Evolutionary conservation across 2,888 invertebrate genomes (phyloP), one percentile per base, ranked within the genome.

Genomic region (Plagiodera versicolora): DNA sequence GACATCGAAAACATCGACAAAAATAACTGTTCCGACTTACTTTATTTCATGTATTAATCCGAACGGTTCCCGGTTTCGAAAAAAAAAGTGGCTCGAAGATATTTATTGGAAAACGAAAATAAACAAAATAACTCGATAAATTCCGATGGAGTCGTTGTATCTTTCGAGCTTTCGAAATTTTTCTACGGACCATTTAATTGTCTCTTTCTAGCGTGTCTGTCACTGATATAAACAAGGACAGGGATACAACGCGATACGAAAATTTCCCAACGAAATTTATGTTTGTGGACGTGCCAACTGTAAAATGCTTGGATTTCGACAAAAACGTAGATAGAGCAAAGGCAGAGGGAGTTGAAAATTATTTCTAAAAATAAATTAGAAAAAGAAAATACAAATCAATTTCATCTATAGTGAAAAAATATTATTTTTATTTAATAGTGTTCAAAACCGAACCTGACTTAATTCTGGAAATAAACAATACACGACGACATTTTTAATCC

Each of bases 71-170:
- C 54, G 39, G 55, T 58, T 55, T 58, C 56, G 50, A 60, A 58
- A 58, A 60, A 58, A 58, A 59, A 58, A 51, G 51, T 51, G 55
- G 50, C 61, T 58, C 35, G 44, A 32, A 58, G 58, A 63, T 67
- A 67, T 67, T 67, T 67, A 67, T 67, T 63, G 64, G 61, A 63
- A 68, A 70, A 69, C 68, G 67, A 69, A 69, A 70, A 70, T 69
- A 70, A 70, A 69, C 68, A 67, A 64, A 70, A 69, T 66, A 67
- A 66, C 64, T 66, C 58, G 48, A 67, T 66, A 67, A 70, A 70
- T 70, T 69, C 70, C 68, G 56, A 67, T 69, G 65, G 67, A 67
- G 70, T 69, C 70, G 64, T 67, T 67, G 66, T 63, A 64, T 63
- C 56, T 60, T 54, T 57, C 20, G n/a, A 51, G 11, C 45, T 11